Percentiles rank a stretch among this genome's conserved stretches.
Evolutionary conservation across 2,888 invertebrate genomes (phyloP).

Genomic region (Cephalotes varians): DNA sequence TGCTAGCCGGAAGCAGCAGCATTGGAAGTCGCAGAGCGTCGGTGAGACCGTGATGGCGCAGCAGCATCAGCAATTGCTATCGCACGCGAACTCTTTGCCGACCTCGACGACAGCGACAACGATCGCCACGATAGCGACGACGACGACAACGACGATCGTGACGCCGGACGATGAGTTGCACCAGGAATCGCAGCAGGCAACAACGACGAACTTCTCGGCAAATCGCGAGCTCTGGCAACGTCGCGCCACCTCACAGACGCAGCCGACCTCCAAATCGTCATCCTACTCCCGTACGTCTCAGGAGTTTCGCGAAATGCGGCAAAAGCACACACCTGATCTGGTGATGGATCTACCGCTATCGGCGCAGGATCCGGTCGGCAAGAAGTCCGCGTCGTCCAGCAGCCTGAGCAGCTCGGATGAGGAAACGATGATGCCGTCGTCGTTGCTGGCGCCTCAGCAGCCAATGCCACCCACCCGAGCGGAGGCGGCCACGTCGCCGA

Average conservation of each 20-base stretch:
- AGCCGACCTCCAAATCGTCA: conserved; percentile 80
- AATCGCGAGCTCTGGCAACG: conserved; percentile 89
- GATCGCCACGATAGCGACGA: conserved; percentile 57
- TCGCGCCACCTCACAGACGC: conserved; percentile 87
- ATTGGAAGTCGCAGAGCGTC: conserved; percentile 87
- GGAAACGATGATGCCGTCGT: conserved; percentile 78
- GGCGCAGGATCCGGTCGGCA: conserved; percentile 80
- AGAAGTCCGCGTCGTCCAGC: conserved; percentile 83
- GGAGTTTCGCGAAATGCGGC: conserved; percentile 86
- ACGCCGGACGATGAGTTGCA: conserved; percentile 65
- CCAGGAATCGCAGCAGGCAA: conserved; percentile 73
- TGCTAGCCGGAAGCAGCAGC: conserved; percentile 79
- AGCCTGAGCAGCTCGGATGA: conserved; percentile 84
- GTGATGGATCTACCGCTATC: conserved; percentile 93
- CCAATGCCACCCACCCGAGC: conserved; percentile 75
- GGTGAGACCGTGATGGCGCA: conserved; percentile 80
- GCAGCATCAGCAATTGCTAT: conserved; percentile 49
- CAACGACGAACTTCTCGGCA: conserved; percentile 82
- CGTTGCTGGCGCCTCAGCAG: conserved; percentile 5
- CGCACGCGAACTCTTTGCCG: conserved; percentile 65
- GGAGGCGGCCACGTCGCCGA: conserved; percentile 83
- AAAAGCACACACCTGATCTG: conserved; percentile 91
- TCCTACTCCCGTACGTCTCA: conserved; percentile 85
- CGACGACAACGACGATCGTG: conserved; percentile 25
- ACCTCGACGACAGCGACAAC: conserved; percentile 18